Evolutionary conservation across 2,113 vertebrate species (phyloP).

Genomic region (Saguinus imperator): DNA sequence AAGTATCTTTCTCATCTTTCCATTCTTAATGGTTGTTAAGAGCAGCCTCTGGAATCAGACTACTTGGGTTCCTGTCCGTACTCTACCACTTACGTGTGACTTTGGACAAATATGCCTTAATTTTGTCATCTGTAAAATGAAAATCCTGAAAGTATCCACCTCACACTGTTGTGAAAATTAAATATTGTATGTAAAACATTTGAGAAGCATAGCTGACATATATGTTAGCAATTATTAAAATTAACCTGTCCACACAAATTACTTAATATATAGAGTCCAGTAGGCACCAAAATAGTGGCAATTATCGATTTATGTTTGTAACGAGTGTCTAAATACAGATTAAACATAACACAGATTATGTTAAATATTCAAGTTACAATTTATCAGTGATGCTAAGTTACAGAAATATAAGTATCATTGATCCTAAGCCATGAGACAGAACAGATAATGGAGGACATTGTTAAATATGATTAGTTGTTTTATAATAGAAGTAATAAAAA

Average conservation of each 20-base stretch:
- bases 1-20: background rate
- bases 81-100: background rate
- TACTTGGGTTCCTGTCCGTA: background rate
- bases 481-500: background rate
- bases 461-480: background rate
- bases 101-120: background rate
- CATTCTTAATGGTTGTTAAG: background rate
- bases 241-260: background rate
- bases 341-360: slow-evolving; percentile 37
- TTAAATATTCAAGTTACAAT: slow-evolving; percentile 20
- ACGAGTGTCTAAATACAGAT: slow-evolving; percentile 31
- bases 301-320: slow-evolving; percentile 45
- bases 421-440: background rate
- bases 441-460: background rate
- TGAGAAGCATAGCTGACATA: background rate
- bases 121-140: slow-evolving; percentile 5
- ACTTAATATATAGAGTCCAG: slow-evolving; percentile 22
- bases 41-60: background rate
- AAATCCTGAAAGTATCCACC: background rate
- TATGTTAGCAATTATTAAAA: background rate
- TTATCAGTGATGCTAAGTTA: slow-evolving; percentile 30
- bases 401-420: slow-evolving; percentile 41
- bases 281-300: slow-evolving; percentile 12
- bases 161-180: background rate
- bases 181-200: background rate